Evolutionary conservation across 2,113 vertebrate genomes (phyloP), one percentile per base, ranked within the genome.

Genomic region (Cercocebus atys): DNA sequence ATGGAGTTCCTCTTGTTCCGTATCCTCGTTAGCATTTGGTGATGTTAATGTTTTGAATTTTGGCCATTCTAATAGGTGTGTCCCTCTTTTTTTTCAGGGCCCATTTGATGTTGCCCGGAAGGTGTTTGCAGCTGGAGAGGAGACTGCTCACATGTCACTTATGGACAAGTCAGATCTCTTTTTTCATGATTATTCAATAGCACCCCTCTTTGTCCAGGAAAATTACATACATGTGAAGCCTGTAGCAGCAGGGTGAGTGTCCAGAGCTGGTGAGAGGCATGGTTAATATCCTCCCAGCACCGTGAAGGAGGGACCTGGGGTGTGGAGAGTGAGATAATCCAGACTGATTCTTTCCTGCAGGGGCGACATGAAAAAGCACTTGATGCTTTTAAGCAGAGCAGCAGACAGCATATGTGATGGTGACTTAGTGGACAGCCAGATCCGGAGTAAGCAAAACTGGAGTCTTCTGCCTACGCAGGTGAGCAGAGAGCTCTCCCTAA

Each of bases 121-220:
- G 95, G 99, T 99, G 93, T 99, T 99, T 75, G 95, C 98, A 50
- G 22, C 98, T 1, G 99, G 99, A 50, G 99, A 99, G 38, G 99
- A 99, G 88, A 97, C 99, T 0, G 98, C 99, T 88, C 99, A 96
- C 95, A 99, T 99, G 99, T 99, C 99, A 57, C 98, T 99, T 61
- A 98, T 99, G 45, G 99, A 99, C 98, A 99, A 99, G 97, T 99
- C 99, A 0, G 99, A 99, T 96, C 99, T 99, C 40, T 99, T 99
- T 98, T 99, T 99, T 98, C 99, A 99, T 27, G 99, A 99, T 98
- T 99, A 99, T 97, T 99, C 99, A 0, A 97, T 99, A 32, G 99
- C 99, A 11, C 99, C 99, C 22, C 99, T 99, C n/a, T 99, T 99
- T 96, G 99, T 99, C 45, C 99, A 99, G 89, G 99, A 99, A 98